Percentiles rank a stretch among this genome's conserved stretches.
Conservation (phyloP, 2,888 invertebrate genomes). For the Megastigmus dorsalis region DNA sequence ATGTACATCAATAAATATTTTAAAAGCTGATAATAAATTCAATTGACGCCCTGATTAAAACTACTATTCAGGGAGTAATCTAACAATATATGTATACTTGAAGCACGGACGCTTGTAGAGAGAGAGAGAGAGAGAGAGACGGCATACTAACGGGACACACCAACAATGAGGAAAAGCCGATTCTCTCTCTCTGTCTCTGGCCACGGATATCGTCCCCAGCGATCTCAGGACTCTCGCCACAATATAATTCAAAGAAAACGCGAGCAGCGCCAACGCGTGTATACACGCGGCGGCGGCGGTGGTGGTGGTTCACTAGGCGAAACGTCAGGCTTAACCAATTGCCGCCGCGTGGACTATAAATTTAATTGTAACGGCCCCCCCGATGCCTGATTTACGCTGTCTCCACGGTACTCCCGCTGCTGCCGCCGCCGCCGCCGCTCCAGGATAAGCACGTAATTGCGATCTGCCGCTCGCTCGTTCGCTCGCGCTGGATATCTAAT, state of each 20-base stretch:
- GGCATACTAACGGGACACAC: too few relatives aligned
- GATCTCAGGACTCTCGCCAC: not conserved
- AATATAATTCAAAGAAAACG: constrained; percentile 42
- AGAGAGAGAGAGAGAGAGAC: not conserved
- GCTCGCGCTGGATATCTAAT: constrained; percentile 41
- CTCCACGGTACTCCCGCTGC: constrained; percentile 41
- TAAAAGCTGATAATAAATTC: too few relatives aligned
- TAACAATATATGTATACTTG: too few relatives aligned
- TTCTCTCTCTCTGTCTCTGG: not conserved
- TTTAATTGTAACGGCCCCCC: constrained; percentile 66
- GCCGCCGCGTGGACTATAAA: constrained; percentile 66
- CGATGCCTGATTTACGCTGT: constrained; percentile 49
- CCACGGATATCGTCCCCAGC: too few relatives aligned
- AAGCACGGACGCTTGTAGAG: too few relatives aligned
- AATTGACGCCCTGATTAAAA: too few relatives aligned
- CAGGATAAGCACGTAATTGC: too few relatives aligned
- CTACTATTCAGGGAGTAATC: too few relatives aligned
- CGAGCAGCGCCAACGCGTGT: constrained; percentile 3
- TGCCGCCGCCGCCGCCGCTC: not conserved
- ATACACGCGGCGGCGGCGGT: constrained; percentile 1
- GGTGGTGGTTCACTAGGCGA: not conserved
- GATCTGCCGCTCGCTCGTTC: constrained; percentile 23
- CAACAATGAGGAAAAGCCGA: constrained; percentile 22
- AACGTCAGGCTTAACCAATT: constrained; percentile 32
- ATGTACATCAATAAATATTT: too few relatives aligned